Conservation (phyloP, 1,140 invertebrate genomes). For the Pseudomyrmex concolor region DNA sequence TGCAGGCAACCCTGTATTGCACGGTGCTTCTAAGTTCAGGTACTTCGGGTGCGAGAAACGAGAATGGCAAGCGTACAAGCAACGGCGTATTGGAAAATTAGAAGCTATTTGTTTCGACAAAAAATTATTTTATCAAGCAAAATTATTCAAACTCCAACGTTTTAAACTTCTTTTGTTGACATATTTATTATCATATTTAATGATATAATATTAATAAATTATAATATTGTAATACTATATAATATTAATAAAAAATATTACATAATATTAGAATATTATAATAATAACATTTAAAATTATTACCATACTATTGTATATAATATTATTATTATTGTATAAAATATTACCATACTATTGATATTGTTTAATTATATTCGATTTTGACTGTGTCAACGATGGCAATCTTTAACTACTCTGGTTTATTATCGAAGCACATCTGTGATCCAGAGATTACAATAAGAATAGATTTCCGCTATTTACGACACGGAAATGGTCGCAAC, state of each 20-base stretch:
- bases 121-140: constrained; percentile 1
- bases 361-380: too few relatives aligned
- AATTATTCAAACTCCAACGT: background rate
- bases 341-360: background rate
- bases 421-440: background rate
- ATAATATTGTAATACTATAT: background rate
- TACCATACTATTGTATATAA: too few relatives aligned
- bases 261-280: too few relatives aligned
- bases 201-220: background rate
- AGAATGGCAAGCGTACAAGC: constrained; percentile 21
- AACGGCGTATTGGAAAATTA: constrained; percentile 23
- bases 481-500: constrained; percentile 40
- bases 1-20: constrained; percentile 74
- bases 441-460: background rate
- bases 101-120: constrained; percentile 10
- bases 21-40: constrained; percentile 69
- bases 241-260: too few relatives aligned
- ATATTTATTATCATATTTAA: constrained; percentile 8
- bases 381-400: background rate
- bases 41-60: constrained; percentile 71
- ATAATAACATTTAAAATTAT: background rate
- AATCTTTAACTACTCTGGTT: constrained; percentile 8
- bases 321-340: too few relatives aligned
- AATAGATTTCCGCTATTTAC: constrained; percentile 36
- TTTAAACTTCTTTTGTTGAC: background rate